Conservation (phyloP, 2,888 invertebrate genomes). For the Abrostola tripartita region DNA sequence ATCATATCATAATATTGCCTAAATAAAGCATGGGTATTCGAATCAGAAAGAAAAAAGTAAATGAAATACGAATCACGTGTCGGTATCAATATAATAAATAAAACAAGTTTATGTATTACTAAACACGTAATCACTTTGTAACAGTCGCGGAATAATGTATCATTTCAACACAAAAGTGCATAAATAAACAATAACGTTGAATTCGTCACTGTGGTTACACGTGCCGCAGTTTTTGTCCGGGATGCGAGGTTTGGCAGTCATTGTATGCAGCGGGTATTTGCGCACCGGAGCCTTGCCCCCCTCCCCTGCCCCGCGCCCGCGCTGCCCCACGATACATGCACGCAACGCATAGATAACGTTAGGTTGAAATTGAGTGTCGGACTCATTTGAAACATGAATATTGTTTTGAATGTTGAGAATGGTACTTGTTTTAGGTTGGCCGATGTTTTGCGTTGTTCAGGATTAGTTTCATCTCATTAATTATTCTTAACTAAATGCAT, state of each 20-base stretch:
- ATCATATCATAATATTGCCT: no score
- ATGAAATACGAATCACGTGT: no score
- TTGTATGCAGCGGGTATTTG: constrained; percentile 86
- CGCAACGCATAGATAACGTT: constrained; percentile 65
- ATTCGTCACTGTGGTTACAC: constrained; percentile 84
- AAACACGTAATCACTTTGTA: background rate
- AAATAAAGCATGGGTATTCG: no score
- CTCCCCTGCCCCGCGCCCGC: constrained; percentile 39
- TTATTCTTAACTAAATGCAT: background rate
- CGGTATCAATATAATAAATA: background rate
- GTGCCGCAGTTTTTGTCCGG: constrained; percentile 83
- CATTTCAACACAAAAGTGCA: constrained; percentile 41
- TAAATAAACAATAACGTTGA: constrained; percentile 57
- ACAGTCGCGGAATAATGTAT: background rate
- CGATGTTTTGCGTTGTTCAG: background rate
- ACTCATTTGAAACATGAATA: constrained; percentile 47
- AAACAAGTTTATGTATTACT: background rate
- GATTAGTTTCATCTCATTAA: background rate
- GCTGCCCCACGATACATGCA: constrained; percentile 61
- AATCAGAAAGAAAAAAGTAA: no score
- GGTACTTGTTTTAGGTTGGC: background rate
- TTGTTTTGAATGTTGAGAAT: constrained; percentile 34
- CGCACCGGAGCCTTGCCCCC: constrained; percentile 68
- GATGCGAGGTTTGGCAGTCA: constrained; percentile 86
- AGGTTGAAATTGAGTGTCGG: constrained; percentile 35